These are phyloP conservation scores for Diadumene lineata DNA, from an alignment of 92 coral and sea anemone species.

Conservation along the genomic window DNA sequence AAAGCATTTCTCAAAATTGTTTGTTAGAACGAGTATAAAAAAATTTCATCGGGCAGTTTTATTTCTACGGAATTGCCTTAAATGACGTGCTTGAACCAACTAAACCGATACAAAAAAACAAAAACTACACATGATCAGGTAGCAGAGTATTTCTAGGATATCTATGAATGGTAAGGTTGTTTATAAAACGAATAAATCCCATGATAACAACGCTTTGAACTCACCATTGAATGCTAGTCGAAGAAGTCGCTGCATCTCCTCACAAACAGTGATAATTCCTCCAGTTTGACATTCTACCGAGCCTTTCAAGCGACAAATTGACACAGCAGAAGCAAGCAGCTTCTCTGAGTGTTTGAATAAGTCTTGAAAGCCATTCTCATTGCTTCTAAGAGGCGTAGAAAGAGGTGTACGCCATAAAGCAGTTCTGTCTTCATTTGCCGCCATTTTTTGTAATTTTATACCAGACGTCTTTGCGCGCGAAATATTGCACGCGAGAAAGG, in stretches of 20 bases:
- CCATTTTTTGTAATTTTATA: constrained; percentile 59
- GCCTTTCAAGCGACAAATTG: constrained; percentile 96
- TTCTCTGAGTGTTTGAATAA: constrained; percentile 87
- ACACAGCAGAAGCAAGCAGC: constrained; percentile 95
- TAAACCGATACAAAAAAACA: too few species aligned
- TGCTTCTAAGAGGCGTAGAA: constrained; percentile 68
- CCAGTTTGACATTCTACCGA: constrained; percentile 97
- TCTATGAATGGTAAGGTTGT: too few species aligned
- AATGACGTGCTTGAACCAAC: too few species aligned
- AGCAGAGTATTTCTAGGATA: too few species aligned
- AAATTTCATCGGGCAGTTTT: too few species aligned
- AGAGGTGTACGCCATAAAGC: constrained; percentile 74
- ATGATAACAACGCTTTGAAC: too few species aligned
- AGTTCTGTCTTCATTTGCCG: constrained; percentile 58
- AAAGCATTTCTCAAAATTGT: too few species aligned
- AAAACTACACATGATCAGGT: too few species aligned
- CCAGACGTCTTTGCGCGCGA: constrained; percentile 23
- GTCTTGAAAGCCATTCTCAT: constrained; percentile 69
- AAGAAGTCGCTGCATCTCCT: constrained; percentile 88
- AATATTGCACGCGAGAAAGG: neutral
- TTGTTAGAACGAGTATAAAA: too few species aligned
- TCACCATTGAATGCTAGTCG: constrained; percentile 86
- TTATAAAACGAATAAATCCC: too few species aligned
- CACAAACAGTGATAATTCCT: constrained; percentile 91
- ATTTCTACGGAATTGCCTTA: too few species aligned